phyloP scores from a whole-genome alignment of 2,888 invertebrate genomes.

The Lasioglossum pauxillum region DNA sequence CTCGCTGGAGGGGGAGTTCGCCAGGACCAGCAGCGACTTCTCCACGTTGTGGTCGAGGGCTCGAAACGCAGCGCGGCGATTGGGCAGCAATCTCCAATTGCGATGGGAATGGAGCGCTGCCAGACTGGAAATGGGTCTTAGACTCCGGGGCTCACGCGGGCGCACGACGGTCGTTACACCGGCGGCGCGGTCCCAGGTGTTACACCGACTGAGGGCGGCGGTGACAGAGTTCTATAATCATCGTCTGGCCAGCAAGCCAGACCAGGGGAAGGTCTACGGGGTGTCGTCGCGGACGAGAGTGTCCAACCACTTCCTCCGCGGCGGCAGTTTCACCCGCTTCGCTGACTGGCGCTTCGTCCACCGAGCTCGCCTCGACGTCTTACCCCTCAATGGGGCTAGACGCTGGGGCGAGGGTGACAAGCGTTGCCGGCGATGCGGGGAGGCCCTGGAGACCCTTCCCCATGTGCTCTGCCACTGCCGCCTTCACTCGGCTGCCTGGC shows the following conservation, averaged over 20 bases:
- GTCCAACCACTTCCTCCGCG: conserved; percentile 71
- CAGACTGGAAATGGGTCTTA: conserved; percentile 5
- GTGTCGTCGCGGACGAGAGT: conserved; percentile 34
- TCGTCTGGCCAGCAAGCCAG: conserved; percentile 43
- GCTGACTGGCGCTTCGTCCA: too few relatives aligned
- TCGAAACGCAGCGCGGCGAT: conserved; percentile 60
- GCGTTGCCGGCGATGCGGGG: too few relatives aligned
- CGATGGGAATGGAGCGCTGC: background rate
- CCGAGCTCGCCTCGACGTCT: too few relatives aligned
- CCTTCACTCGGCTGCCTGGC: too few relatives aligned
- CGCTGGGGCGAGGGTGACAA: too few relatives aligned
- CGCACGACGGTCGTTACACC: background rate
- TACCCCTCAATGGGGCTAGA: too few relatives aligned
- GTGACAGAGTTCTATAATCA: conserved; percentile 20
- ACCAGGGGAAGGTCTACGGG: conserved; percentile 72
- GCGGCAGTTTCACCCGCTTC: too few relatives aligned
- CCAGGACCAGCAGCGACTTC: background rate
- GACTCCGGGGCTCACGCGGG: conserved; percentile 44
- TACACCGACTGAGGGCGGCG: conserved; percentile 10
- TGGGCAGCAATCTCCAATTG: background rate
- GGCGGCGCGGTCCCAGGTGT: background rate
- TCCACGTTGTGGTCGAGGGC: conserved; percentile 14
- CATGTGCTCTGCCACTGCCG: too few relatives aligned
- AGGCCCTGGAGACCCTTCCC: too few relatives aligned
- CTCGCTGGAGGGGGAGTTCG: conserved; percentile 61